phyloP scores from a whole-genome alignment of 1,140 invertebrate species.

The Zaprionus ghesquierei region DNA sequence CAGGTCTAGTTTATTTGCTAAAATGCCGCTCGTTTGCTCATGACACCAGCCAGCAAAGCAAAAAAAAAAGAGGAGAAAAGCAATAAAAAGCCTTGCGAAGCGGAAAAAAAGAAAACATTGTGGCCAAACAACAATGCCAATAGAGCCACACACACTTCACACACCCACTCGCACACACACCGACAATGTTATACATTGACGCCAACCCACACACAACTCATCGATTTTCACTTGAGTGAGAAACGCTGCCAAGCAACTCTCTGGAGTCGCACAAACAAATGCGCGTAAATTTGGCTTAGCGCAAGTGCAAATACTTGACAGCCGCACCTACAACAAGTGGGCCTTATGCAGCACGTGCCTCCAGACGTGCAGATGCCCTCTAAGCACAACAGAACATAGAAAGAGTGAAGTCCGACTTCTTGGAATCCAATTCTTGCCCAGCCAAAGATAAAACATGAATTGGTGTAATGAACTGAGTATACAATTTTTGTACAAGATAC shows the following conservation, averaged over 20 bases:
- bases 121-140: slow-evolving; percentile 69
- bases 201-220: slow-evolving; percentile 34
- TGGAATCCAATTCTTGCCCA: no score
- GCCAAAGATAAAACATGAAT: no score
- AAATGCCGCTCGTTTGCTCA: slow-evolving; percentile 77
- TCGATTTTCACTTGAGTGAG: slow-evolving; percentile 74
- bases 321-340: slow-evolving; percentile 62
- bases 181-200: slow-evolving; percentile 7
- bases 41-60: slow-evolving; percentile 62
- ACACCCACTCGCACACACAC: slow-evolving; percentile 11
- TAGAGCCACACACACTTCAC: slow-evolving; percentile 40
- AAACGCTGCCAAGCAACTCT: slow-evolving; percentile 60
- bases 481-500: no score
- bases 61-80: slow-evolving; percentile 52
- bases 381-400: neutral
- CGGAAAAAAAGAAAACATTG: slow-evolving; percentile 77
- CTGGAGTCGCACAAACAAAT: slow-evolving; percentile 73
- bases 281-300: slow-evolving; percentile 80
- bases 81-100: slow-evolving; percentile 71
- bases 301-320: slow-evolving; percentile 80
- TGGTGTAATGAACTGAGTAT: no score
- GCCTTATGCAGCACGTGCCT: neutral
- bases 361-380: slow-evolving; percentile 3
- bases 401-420: neutral
- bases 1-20: slow-evolving; percentile 78